Evolutionary conservation across 1,140 invertebrate genomes (phyloP).

Genomic region (Aethina tumida): DNA sequence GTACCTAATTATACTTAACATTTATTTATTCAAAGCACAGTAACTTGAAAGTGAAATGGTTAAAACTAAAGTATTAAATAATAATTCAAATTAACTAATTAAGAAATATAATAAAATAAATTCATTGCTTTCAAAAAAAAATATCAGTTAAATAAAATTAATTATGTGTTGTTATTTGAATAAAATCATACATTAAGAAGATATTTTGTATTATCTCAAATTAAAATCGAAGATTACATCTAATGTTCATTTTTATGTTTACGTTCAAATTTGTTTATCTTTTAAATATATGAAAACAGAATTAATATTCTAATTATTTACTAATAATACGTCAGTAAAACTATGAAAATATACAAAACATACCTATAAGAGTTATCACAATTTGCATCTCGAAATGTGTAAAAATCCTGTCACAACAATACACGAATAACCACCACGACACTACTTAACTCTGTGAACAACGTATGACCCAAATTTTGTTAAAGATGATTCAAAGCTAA

Average conservation of each 20-base stretch:
- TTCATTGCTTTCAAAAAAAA: no score
- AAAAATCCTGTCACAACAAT: slow-evolving; percentile 17
- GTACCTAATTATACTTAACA: no score
- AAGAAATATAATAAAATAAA: no score
- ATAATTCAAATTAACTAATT: no score
- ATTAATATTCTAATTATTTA: neutral
- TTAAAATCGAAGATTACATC: neutral
- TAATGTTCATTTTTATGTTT: slow-evolving; percentile 1
- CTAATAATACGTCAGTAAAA: neutral
- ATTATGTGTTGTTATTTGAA: no score
- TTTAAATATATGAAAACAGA: neutral
- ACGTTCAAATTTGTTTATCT: neutral
- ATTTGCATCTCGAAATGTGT: slow-evolving; percentile 25
- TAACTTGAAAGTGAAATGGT: no score
- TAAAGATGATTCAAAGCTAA: slow-evolving; percentile 32
- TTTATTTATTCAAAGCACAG: no score
- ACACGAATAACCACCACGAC: slow-evolving; percentile 18
- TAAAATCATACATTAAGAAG: neutral
- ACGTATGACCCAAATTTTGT: slow-evolving; percentile 32
- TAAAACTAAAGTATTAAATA: no score
- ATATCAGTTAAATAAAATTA: no score
- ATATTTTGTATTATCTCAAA: slow-evolving; percentile 1
- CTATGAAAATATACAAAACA: slow-evolving; percentile 5
- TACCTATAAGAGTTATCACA: slow-evolving; percentile 25
- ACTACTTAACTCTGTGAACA: slow-evolving; percentile 23